A percentile compares a stretch with the other conserved stretches of the same genome.
Evolutionary conservation across 2,888 invertebrate genomes (phyloP).

Genomic region (Pyrgus malvae): DNA sequence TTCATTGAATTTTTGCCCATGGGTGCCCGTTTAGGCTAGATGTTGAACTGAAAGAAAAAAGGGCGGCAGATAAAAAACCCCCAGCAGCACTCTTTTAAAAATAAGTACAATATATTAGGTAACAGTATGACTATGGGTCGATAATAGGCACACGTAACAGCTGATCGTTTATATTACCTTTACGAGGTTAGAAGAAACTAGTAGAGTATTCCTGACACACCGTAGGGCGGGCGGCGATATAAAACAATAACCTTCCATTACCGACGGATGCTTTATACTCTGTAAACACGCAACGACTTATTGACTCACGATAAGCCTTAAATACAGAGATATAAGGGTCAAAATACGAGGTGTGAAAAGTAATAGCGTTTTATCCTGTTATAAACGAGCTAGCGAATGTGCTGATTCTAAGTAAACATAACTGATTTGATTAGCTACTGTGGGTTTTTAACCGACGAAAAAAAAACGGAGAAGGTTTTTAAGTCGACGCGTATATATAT

Average conservation of each 20-base stretch:
- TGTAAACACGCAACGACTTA: slow-evolving; percentile 54
- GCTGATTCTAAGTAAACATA: slow-evolving; percentile 38
- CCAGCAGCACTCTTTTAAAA: no score
- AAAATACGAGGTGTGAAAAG: slow-evolving; percentile 10
- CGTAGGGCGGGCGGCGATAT: slow-evolving; percentile 70
- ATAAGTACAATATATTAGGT: no score
- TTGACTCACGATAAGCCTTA: slow-evolving; percentile 26
- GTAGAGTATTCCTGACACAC: slow-evolving; percentile 61
- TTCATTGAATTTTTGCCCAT: no score
- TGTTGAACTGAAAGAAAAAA: no score
- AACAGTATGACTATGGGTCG: no score
- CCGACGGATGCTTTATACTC: slow-evolving; percentile 65
- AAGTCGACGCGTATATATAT: no score
- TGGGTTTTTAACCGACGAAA: not conserved
- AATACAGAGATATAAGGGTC: not conserved
- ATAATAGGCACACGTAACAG: no score
- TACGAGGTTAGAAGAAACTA: slow-evolving; percentile 16
- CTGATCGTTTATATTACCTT: no score
- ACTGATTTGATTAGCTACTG: slow-evolving; percentile 30
- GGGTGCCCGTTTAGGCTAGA: no score
- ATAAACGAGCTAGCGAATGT: slow-evolving; percentile 48
- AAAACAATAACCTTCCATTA: slow-evolving; percentile 78
- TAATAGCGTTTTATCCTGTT: slow-evolving; percentile 33
- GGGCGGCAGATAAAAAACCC: no score
- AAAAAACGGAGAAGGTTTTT: not conserved